Evolutionary conservation across 2,113 vertebrate genomes (phyloP).

Genomic region (Percina caprodes): DNA sequence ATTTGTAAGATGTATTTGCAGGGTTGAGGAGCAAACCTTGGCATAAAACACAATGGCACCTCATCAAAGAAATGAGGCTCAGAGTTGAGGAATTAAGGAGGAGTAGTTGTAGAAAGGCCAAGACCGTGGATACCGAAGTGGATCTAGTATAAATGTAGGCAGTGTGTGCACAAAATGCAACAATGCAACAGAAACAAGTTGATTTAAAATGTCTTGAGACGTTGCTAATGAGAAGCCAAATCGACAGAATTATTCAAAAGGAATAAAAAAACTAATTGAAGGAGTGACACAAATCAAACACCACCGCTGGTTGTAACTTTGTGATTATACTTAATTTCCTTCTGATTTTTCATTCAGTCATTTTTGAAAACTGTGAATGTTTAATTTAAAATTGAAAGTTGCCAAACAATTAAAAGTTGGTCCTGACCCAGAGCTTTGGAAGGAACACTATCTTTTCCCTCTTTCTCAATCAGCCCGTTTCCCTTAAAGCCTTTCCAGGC

Average conservation of each 20-base stretch:
- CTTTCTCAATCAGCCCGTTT: slow-evolving; percentile 13
- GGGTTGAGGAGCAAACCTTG: neutral
- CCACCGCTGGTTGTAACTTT: neutral
- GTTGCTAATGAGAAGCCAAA: neutral
- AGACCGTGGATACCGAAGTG: neutral
- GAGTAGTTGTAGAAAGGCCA: neutral
- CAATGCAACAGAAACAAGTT: neutral
- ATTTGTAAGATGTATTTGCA: neutral
- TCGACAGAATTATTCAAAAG: neutral
- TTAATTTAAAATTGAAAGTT: slow-evolving; percentile 45
- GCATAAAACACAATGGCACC: neutral
- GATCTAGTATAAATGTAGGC: neutral
- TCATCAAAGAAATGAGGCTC: neutral
- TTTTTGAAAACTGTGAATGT: slow-evolving; percentile 19
- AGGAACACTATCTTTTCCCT: slow-evolving; percentile 26
- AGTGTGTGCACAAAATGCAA: neutral
- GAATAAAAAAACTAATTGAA: slow-evolving; percentile 11
- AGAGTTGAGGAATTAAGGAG: neutral
- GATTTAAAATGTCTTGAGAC: slow-evolving; percentile 6
- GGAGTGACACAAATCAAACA: neutral
- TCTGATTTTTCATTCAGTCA: slow-evolving; percentile 14
- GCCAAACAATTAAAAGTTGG: slow-evolving; percentile 54
- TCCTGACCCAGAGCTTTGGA: slow-evolving; percentile 17
- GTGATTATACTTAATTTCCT: neutral
- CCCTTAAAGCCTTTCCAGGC: slow-evolving; percentile 21